Base-by-base conservation (phyloP, 2,797 vertebrate genomes). In the Meda fulgida region DNA sequence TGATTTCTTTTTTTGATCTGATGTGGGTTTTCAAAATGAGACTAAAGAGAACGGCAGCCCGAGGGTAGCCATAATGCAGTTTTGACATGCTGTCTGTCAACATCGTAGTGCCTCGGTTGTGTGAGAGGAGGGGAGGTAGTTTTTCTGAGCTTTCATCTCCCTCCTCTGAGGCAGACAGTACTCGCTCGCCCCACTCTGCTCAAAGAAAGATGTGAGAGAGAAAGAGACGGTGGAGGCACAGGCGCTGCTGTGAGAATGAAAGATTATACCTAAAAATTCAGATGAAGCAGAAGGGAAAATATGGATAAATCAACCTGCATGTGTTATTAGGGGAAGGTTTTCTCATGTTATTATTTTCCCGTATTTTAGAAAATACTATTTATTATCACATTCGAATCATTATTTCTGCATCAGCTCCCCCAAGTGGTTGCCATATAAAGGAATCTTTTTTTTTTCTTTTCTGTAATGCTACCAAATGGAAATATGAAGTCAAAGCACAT, bases 31-130 rank as follows among this genome's bases (percentile, higher is more conserved):
- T 88, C 75, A 86, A 86, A 89, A 86, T 79, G 87, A 80, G 80
- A 88, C 89, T 86, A 87, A 87, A 89, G 63, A 71, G 79, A 83
- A 79, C 21, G 83, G 87, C 78, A 88, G 88, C 91, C 90, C n/a
- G 66, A 77, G 88, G 87, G 87, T 86, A 70, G 73, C 83, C 40
- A 69, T 66, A 48, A 84, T 89, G 89, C 72, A 87, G 80, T 78
- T 78, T 38, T 90, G 88, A 89, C 88, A 89, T 86, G 81, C 81
- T 63, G 83, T 89, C 86, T 90, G 80, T 88, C 86, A 88, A 71
- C 79, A 36, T 73, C 67, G 51, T 58, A 53, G 53, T 80, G 80
- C 71, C 69, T 81, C n/a, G 63, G 80, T 80, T 60, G 73, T 77
- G 46, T 55, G 80, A 75, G 83, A 81, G 72, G 58, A 87, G 73